Conservation (phyloP, 2,888 invertebrate species). For the Pyrocoelia pectoralis region DNA sequence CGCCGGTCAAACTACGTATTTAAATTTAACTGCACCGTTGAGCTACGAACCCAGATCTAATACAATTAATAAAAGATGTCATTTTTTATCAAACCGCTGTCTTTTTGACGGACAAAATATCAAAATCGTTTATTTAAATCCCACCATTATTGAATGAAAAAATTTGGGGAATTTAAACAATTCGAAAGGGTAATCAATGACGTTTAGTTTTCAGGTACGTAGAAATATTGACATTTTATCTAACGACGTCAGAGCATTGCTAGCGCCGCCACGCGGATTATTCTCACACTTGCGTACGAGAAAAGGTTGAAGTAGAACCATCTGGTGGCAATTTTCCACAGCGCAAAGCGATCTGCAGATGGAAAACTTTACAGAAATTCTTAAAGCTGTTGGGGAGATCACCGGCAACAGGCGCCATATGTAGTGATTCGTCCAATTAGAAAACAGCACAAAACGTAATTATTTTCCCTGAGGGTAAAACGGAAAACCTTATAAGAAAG, state of each 20-base stretch:
- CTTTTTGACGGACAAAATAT: too few species aligned
- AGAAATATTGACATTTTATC: conserved; percentile 2
- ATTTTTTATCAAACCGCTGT: too few species aligned
- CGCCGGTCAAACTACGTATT: too few species aligned
- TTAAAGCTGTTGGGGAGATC: background rate
- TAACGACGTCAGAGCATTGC: background rate
- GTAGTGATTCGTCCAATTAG: background rate
- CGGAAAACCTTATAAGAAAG: too few species aligned
- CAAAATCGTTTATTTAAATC: too few species aligned
- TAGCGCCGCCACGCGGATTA: background rate
- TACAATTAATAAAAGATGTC: too few species aligned
- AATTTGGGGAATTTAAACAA: background rate
- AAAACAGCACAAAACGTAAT: background rate
- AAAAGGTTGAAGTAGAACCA: background rate
- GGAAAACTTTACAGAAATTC: background rate
- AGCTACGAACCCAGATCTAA: too few species aligned
- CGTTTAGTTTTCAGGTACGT: background rate
- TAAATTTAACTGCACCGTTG: too few species aligned
- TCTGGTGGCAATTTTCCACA: background rate
- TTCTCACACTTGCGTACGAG: background rate
- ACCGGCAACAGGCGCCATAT: background rate
- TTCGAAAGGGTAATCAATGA: background rate
- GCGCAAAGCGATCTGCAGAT: background rate
- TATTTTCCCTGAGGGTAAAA: too few species aligned
- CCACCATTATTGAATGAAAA: background rate